phyloP scores from a whole-genome alignment of 2,888 invertebrate species.

The Luperina nickerlii region DNA sequence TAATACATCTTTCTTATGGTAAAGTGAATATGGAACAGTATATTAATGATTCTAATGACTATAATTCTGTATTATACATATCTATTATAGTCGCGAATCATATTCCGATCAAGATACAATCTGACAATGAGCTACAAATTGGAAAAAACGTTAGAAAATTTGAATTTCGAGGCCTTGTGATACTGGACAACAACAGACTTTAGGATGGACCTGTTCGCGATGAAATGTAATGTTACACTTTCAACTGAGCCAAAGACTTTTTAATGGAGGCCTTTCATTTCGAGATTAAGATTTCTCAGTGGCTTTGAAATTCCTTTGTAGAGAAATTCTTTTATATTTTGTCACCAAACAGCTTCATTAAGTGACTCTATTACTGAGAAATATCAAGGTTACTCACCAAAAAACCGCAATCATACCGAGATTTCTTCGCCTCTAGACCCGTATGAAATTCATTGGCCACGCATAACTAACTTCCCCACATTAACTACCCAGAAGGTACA shows the following conservation, averaged over 20 bases:
- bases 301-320: background rate
- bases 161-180: too few relatives aligned
- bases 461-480: slow-evolving; percentile 60
- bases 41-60: too few relatives aligned
- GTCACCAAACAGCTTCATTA: background rate
- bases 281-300: background rate
- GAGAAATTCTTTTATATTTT: background rate
- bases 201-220: background rate
- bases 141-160: too few relatives aligned
- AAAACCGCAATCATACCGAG: slow-evolving; percentile 43
- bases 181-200: background rate
- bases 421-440: slow-evolving; percentile 38
- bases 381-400: slow-evolving; percentile 45
- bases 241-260: background rate
- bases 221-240: background rate
- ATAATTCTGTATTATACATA: too few relatives aligned
- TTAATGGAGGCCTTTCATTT: background rate
- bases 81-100: too few relatives aligned
- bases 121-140: too few relatives aligned
- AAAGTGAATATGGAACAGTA: too few relatives aligned
- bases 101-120: too few relatives aligned
- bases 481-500: slow-evolving; percentile 48
- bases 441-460: slow-evolving; percentile 61
- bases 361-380: slow-evolving; percentile 30
- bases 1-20: too few relatives aligned